A percentile compares a stretch with the other conserved stretches of the same genome.
Evolutionary conservation across 2,113 vertebrate genomes (phyloP).

Genomic region (Scortum barcoo): DNA sequence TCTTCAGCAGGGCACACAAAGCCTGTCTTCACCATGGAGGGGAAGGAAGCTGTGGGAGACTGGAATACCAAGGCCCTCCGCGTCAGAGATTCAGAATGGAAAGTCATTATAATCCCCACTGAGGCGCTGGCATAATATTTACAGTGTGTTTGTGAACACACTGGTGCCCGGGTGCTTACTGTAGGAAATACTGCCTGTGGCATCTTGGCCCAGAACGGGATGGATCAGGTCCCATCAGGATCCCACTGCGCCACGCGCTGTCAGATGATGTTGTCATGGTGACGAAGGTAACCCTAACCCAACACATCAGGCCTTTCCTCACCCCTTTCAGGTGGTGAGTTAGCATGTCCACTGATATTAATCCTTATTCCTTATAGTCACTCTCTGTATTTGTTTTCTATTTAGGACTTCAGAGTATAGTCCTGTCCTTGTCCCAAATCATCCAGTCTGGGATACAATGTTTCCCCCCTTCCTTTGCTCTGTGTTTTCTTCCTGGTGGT

Average conservation of each 20-base stretch:
- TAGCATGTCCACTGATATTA: slow-evolving; percentile 22
- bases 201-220: slow-evolving; percentile 6
- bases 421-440: slow-evolving; percentile 53
- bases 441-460: slow-evolving; percentile 71
- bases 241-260: neutral
- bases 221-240: slow-evolving; percentile 19
- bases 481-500: slow-evolving; percentile 76
- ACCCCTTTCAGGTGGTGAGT: neutral
- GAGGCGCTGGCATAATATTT: slow-evolving; percentile 62
- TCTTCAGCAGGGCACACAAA: slow-evolving; percentile 63
- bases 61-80: slow-evolving; percentile 50
- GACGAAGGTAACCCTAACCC: slow-evolving; percentile 33
- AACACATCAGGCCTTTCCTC: neutral
- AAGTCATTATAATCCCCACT: slow-evolving; percentile 65
- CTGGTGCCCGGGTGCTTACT: slow-evolving; percentile 21
- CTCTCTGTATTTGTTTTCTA: slow-evolving; percentile 35
- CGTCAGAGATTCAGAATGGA: slow-evolving; percentile 68
- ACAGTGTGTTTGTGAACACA: slow-evolving; percentile 60
- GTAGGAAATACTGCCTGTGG: slow-evolving; percentile 43
- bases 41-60: slow-evolving; percentile 67
- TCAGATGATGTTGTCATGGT: slow-evolving; percentile 42
- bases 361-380: slow-evolving; percentile 24
- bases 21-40: slow-evolving; percentile 61
- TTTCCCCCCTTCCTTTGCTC: slow-evolving; percentile 44
- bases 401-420: slow-evolving; percentile 61